Conservation (phyloP, 1,140 invertebrate species). For the Bombus consobrinus region DNA sequence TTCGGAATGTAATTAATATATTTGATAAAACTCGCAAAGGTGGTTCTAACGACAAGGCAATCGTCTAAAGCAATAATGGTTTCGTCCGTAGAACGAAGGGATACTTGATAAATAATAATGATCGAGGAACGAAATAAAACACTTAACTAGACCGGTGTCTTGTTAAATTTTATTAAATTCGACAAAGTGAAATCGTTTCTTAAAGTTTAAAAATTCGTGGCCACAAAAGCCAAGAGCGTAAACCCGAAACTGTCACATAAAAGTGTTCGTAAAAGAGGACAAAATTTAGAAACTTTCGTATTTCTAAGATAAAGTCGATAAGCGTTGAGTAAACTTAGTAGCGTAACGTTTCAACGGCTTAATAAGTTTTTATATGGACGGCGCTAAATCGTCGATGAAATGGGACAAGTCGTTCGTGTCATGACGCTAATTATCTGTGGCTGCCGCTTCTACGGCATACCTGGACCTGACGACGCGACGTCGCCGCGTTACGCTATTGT, state of each 20-base stretch:
- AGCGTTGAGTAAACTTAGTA: neutral
- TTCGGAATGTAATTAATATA: neutral
- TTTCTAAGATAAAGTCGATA: neutral
- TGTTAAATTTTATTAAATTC: neutral
- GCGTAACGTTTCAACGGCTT: neutral
- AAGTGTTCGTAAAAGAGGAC: no score
- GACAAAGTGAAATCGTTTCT: neutral
- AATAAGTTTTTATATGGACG: neutral
- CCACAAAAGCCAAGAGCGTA: neutral
- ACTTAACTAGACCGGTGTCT: neutral
- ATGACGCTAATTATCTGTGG: neutral
- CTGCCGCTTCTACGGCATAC: neutral
- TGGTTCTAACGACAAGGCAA: no score
- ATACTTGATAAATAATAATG: neutral
- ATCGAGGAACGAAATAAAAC: neutral
- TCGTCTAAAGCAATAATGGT: neutral
- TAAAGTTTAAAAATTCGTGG: no score
- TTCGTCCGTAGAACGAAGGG: neutral
- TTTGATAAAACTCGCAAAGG: no score
- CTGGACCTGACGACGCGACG: neutral
- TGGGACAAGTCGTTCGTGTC: neutral
- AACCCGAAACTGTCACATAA: neutral
- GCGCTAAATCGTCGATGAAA: neutral
- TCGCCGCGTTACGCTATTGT: neutral
- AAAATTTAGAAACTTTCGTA: neutral